These are phyloP conservation scores for Teleogryllus oceanicus DNA, from an alignment of 2,888 invertebrate species.

Conservation along the genomic window DNA sequence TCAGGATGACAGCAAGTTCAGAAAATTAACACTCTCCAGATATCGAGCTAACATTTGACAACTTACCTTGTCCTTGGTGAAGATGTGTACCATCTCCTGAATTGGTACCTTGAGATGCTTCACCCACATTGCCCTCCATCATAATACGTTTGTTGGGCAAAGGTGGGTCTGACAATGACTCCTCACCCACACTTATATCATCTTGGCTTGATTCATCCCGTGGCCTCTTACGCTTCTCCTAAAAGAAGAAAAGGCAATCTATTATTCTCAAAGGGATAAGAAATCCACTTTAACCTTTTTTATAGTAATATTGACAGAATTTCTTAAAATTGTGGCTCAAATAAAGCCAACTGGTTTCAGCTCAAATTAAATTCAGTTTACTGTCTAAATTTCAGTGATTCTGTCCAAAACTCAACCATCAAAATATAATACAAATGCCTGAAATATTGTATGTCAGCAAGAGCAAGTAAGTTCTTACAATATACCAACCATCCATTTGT, in stretches of 20 bases:
- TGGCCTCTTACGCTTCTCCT: slow-evolving; percentile 58
- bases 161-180: slow-evolving; percentile 48
- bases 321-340: background rate
- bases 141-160: slow-evolving; percentile 28
- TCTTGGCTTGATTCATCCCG: slow-evolving; percentile 62
- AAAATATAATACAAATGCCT: no score
- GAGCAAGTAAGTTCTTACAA: no score
- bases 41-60: no score
- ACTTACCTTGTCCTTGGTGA: background rate
- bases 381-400: background rate
- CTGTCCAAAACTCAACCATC: no score
- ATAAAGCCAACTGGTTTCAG: no score
- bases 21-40: no score
- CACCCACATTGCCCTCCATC: slow-evolving; percentile 19
- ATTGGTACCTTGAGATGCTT: background rate
- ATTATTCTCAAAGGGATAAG: background rate
- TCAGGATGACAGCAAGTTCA: no score
- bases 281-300: background rate
- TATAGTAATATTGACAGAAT: background rate
- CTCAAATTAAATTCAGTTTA: background rate
- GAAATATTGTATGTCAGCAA: no score
- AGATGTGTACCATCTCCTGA: background rate
- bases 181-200: slow-evolving; percentile 57
- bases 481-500: no score
- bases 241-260: slow-evolving; percentile 26